Base-by-base conservation (phyloP, 2,113 vertebrate genomes). In the Arizona elegans region DNA sequence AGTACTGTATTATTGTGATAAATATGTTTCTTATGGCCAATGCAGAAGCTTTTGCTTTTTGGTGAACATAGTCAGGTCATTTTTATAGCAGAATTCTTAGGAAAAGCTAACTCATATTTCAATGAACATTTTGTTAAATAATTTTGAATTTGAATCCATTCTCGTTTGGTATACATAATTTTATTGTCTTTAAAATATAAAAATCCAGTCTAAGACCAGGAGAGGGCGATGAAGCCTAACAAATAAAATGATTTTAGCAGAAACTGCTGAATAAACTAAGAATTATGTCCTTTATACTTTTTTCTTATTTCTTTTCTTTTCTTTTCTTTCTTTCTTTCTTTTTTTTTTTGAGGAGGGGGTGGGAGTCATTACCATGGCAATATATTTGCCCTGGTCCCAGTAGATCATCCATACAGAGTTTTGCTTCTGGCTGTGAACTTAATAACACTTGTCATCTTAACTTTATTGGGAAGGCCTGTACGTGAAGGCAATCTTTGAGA, bases 211-310 rank as follows among this genome's bases (percentile, higher is more conserved):
- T 92, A 7, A 92, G 93, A 95, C 97, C 98, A 98, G 97, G 89
- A 98, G 98, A 97, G 97, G 98, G 98, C 97, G 94, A 96, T 91
- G 95, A 95, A 92, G 54, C 95, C 97, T 96, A 93, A 93, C 96
- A 92, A 96, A 96, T 96, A 59, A 95, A 96, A 88, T 91, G 81
- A 89, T 86, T 88, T n/a, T 50, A 89, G 19, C 50, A 11, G 0
- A 29, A 88, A 58, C 56, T 91, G 54, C 62, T 89, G 94, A 92
- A 91, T 56, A 4, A n/a, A 38, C 24, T 12, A 47, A 24, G 19
- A 38, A 81, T 38, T n/a, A 26, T 90, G 91, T 87, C 91, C 13
- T 54, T 91, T 21, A 87, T 93, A 59, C 91, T 56, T 86, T 92
- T 11, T 87, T 93, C 62, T 38, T n/a, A n/a, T 75, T 92, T 62